Evolutionary conservation across 2,888 invertebrate species (phyloP).

Genomic region (Gymnocheta viridis): DNA sequence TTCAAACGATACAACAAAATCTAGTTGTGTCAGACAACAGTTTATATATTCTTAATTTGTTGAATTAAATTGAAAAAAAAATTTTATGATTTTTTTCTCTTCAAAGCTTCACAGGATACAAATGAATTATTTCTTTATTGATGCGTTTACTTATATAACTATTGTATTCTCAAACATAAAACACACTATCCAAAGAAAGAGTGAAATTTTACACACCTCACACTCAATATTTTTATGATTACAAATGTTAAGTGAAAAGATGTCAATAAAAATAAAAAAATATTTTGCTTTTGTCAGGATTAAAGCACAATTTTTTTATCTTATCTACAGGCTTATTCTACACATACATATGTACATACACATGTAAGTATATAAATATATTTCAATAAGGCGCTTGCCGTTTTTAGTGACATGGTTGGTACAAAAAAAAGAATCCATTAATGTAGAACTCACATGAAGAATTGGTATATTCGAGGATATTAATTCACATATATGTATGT

Average conservation of each 20-base stretch:
- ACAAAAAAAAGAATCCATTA: neutral
- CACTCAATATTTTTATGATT: no score
- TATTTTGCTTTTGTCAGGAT: neutral
- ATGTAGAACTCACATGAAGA: neutral
- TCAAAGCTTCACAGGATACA: neutral
- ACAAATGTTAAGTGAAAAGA: no score
- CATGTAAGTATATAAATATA: no score
- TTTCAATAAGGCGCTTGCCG: slow-evolving; percentile 56
- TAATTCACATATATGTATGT: neutral
- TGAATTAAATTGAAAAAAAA: neutral
- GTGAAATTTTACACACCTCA: slow-evolving; percentile 14
- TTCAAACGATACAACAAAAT: no score
- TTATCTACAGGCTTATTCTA: neutral
- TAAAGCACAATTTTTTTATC: neutral
- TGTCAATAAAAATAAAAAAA: slow-evolving; percentile 44
- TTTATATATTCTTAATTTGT: no score
- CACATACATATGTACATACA: slow-evolving; percentile 31
- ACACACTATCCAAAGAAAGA: neutral
- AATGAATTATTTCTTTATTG: slow-evolving; percentile 46
- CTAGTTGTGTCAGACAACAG: no score
- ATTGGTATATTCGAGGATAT: neutral
- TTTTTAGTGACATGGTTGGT: slow-evolving; percentile 39
- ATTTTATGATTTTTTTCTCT: neutral
- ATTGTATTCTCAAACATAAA: neutral
- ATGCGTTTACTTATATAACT: neutral